Conservation (phyloP, 53 echinoderm and acorn worm species). For the Paracentrotus lividus region DNA sequence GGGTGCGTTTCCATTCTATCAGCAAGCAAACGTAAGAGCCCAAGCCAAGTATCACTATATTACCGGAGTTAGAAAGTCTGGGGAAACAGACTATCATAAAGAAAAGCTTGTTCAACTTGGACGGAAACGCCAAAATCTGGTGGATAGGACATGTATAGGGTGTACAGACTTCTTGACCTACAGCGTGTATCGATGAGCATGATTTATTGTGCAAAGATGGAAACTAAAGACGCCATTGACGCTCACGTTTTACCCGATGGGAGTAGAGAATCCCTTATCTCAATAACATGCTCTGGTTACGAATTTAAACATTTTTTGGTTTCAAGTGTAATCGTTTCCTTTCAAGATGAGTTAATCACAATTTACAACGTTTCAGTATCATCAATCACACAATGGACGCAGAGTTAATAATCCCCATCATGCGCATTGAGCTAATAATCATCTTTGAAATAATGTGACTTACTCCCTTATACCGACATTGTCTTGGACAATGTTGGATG, state of each 20-base stretch:
- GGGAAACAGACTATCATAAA: neutral
- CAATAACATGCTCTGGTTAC: neutral
- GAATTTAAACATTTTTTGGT: neutral
- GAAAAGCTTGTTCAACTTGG: neutral
- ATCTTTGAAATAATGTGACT: too few species aligned
- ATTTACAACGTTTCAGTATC: neutral
- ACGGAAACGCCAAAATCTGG: neutral
- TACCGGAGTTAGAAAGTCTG: neutral
- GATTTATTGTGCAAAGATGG: constrained; percentile 25
- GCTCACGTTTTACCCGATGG: neutral
- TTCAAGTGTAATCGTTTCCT: neutral
- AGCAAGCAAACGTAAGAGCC: too few species aligned
- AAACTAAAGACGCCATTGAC: neutral
- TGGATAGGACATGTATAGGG: neutral
- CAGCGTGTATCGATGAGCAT: neutral
- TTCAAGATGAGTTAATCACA: neutral
- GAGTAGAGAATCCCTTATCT: neutral
- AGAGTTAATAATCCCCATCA: neutral
- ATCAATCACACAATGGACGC: neutral
- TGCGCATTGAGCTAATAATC: too few species aligned
- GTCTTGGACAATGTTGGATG: too few species aligned
- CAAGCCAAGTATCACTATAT: too few species aligned
- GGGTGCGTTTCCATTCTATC: too few species aligned
- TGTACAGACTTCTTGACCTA: neutral
- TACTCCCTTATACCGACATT: too few species aligned